Evolutionary conservation across 2,797 vertebrate genomes (phyloP), one percentile per base, ranked within the genome.

Genomic region (Circus cinereus): DNA sequence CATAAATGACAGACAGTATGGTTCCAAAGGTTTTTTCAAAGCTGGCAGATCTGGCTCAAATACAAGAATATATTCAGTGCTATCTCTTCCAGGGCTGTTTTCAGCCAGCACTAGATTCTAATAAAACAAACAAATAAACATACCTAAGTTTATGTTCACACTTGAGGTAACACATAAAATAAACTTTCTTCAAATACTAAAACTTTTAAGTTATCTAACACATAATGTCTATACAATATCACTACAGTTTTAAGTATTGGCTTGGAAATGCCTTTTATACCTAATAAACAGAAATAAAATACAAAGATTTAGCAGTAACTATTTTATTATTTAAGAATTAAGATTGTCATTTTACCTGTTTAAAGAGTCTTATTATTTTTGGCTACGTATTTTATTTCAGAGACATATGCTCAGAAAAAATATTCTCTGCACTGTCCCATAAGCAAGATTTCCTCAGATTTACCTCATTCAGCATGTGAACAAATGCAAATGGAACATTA

Each of bases 1-100:
- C 97, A 98, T 97, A 95, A 99, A 99, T 13, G 96, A 97, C 32
- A 99, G 98, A 83, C 95, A 92, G 93, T 98, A 99, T 4, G 99
- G 95, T 78, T 96, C 81, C 96, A 99, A 94, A 23, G 92, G 38
- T 27, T 87, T 93, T 76, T 88, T 93, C 72, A 98, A 92, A 82
- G 86, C 65, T 88, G 97, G 96, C 27, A 98, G 76, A 23, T 93
- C 85, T 24, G 98, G 98, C 73, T 97, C 96, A 96, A 99, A 99
- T 70, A 98, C 26, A 80, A 99, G 98, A 75, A 97, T 88, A 90
- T 99, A 99, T 59, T 98, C 96, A 45, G 97, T 97, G 80, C 98
- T 98, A 54, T 99, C 97, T 73, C 89, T 98, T 50, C 99, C 99
- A 65, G 99, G 99, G 95, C 99, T 98, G 86, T 99, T 98, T 98